Conservation (phyloP, 2,113 vertebrate species). For the Oxyura jamaicensis region DNA sequence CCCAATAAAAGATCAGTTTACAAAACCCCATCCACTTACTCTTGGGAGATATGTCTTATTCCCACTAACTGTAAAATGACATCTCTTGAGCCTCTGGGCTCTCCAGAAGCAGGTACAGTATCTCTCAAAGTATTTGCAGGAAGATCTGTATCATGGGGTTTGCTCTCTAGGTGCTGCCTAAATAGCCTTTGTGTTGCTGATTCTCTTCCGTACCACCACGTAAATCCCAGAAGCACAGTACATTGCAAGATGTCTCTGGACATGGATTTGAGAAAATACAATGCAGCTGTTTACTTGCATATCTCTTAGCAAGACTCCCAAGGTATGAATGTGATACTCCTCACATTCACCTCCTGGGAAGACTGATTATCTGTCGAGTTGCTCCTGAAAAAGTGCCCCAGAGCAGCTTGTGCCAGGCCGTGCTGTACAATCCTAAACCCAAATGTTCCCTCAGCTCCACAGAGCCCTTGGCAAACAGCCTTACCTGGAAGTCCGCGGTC, state of each 20-base stretch:
- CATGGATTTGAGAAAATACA: not conserved
- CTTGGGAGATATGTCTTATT: not conserved
- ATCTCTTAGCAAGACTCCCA: not conserved
- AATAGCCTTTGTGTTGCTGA: not conserved
- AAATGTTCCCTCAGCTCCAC: not conserved
- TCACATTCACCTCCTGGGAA: not conserved
- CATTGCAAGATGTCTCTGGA: not conserved
- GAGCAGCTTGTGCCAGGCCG: not conserved
- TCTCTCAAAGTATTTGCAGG: not conserved
- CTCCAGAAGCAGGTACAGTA: not conserved
- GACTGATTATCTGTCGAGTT: not conserved
- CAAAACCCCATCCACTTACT: not conserved
- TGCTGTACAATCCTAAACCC: not conserved
- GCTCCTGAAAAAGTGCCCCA: not conserved
- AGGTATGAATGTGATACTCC: not conserved
- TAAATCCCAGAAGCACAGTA: rapidly evolving
- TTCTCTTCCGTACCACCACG: rapidly evolving
- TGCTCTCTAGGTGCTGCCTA: not conserved
- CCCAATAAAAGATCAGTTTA: not conserved
- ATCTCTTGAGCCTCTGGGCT: not conserved
- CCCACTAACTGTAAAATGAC: not conserved
- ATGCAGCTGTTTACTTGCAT: not conserved
- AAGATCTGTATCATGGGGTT: not conserved
- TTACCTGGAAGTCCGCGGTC: not conserved
- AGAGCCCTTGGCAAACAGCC: not conserved